These are phyloP conservation scores for Garrulus glandarius DNA, from an alignment of 2,797 vertebrate species.

Conservation along the genomic window DNA sequence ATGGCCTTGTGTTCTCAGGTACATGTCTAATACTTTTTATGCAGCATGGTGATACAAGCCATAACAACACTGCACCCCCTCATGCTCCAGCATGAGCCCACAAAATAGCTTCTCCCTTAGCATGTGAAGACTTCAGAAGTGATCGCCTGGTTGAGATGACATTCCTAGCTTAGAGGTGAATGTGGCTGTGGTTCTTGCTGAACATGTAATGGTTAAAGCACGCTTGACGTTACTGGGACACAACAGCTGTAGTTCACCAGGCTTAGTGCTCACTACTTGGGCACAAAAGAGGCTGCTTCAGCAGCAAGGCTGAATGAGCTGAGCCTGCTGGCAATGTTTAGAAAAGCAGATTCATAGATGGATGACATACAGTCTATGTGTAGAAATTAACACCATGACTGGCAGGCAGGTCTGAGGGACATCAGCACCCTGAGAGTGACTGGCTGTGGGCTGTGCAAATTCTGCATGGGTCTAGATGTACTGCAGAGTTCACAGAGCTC, in stretches of 20 bases:
- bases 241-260: background rate
- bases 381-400: background rate
- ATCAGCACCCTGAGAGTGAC: background rate
- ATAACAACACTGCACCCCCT: background rate
- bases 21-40: background rate
- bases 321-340: background rate
- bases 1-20: accelerated
- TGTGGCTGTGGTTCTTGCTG: background rate
- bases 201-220: background rate
- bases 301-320: background rate
- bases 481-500: background rate
- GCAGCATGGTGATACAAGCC: accelerated
- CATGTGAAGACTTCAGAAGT: background rate
- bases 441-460: background rate
- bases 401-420: background rate
- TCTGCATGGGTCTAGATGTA: background rate
- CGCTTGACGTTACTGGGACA: accelerated
- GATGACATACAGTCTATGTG: background rate
- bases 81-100: background rate
- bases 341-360: background rate
- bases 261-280: background rate
- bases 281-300: background rate
- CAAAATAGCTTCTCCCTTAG: background rate
- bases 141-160: background rate
- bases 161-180: background rate